phyloP scores from a whole-genome alignment of 2,888 invertebrate species.

The Leptinotarsa haldemani region DNA sequence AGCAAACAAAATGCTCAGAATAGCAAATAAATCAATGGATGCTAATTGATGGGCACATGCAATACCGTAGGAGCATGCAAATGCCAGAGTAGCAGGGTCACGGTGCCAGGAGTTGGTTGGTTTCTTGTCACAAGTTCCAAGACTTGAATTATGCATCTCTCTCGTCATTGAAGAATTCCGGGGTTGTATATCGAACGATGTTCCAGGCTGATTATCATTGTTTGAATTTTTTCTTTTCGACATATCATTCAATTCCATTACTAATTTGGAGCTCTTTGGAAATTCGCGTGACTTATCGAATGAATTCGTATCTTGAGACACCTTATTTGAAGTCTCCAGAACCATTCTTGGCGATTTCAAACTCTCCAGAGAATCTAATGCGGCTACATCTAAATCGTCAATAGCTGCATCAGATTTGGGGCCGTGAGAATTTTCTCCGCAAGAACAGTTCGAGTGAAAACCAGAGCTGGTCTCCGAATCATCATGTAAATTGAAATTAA shows the following conservation, averaged over 20 bases:
- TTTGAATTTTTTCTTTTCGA: constrained; percentile 7
- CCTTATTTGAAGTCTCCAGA: constrained; percentile 53
- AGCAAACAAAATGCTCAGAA: constrained; percentile 81
- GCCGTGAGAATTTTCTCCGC: constrained; percentile 38
- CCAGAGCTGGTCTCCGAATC: constrained; percentile 47
- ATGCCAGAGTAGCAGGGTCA: constrained; percentile 74
- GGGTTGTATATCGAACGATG: constrained; percentile 4
- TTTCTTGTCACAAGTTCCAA: constrained; percentile 46
- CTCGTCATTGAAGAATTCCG: constrained; percentile 7
- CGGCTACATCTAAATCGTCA: constrained; percentile 28
- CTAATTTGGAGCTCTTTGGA: constrained; percentile 43
- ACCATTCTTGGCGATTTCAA: constrained; percentile 63
- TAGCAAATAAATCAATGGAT: constrained; percentile 79
- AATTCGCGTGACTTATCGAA: constrained; percentile 32
- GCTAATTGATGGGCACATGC: constrained; percentile 78
- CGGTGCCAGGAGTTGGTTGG: constrained; percentile 69
- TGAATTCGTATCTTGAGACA: constrained; percentile 35
- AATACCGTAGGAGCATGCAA: constrained; percentile 82
- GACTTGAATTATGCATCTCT: constrained; percentile 32
- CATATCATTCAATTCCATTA: constrained; percentile 26
- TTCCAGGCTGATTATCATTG: constrained; percentile 19
- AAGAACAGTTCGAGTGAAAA: constrained; percentile 45
- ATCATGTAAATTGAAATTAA: constrained; percentile 32
- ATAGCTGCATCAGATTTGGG: constrained; percentile 29
- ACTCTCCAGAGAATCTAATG: constrained; percentile 53